Evolutionary conservation across 2,888 invertebrate species (phyloP).

Genomic region (Dasysyrphus albostriatus): DNA sequence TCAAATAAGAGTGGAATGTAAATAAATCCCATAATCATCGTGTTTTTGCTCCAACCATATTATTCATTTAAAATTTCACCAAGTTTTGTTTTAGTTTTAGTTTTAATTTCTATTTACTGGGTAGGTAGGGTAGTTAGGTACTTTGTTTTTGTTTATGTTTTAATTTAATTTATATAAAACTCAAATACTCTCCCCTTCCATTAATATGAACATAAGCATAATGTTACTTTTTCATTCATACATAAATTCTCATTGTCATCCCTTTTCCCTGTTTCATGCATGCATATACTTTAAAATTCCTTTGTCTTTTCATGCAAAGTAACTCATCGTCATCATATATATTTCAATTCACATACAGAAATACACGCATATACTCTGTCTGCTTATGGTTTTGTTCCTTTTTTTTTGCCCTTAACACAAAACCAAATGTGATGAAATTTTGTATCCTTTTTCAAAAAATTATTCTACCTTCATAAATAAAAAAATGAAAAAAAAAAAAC

Average conservation of each 20-base stretch:
- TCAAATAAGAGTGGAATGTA: no score
- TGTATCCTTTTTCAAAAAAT: slow-evolving; percentile 20
- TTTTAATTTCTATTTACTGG: neutral
- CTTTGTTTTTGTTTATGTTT: neutral
- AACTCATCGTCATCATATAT: slow-evolving; percentile 28
- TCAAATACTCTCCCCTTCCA: neutral
- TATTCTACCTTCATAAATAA: neutral
- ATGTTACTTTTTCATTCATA: neutral
- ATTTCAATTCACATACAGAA: slow-evolving; percentile 8
- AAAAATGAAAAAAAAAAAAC: neutral
- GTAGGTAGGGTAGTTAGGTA: no score
- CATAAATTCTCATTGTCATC: slow-evolving; percentile 24
- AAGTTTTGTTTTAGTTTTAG: neutral
- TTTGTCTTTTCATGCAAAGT: neutral
- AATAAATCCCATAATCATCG: no score
- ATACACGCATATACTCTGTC: slow-evolving; percentile 12
- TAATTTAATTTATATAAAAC: slow-evolving; percentile 33
- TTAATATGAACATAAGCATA: neutral
- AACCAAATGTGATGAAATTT: slow-evolving; percentile 35
- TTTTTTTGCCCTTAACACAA: neutral
- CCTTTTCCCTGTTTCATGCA: neutral
- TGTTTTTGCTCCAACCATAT: no score
- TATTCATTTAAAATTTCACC: no score
- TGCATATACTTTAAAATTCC: slow-evolving; percentile 9
- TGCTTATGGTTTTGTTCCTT: neutral